Percentiles rank a stretch among this genome's conserved stretches.
These are phyloP conservation scores for Gryllus bimaculatus DNA, from an alignment of 1,140 invertebrate genomes.

Conservation along the genomic window DNA sequence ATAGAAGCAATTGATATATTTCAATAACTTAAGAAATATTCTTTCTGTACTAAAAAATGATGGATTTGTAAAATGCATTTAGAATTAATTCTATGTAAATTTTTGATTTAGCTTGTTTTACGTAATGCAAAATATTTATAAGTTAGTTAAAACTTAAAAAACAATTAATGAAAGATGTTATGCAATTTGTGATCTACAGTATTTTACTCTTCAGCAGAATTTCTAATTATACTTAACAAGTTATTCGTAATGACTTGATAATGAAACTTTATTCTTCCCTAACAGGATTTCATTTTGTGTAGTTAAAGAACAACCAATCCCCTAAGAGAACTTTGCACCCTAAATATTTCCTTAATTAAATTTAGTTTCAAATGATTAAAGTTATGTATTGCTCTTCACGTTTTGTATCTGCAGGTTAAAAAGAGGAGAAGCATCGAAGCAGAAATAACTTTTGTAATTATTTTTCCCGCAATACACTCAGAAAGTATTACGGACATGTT, in stretches of 20 bases:
- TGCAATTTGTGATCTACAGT: too few relatives aligned
- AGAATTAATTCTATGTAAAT: too few relatives aligned
- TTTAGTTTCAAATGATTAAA: neutral
- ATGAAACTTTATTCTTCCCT: neutral
- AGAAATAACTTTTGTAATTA: neutral
- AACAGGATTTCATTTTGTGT: neutral
- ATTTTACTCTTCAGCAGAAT: too few relatives aligned
- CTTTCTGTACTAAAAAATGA: too few relatives aligned
- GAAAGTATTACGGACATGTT: neutral
- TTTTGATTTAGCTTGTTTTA: too few relatives aligned
- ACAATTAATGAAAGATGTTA: too few relatives aligned
- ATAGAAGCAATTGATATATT: too few relatives aligned
- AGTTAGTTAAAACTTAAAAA: too few relatives aligned
- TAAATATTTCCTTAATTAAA: slow-evolving; percentile 6
- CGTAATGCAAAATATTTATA: too few relatives aligned
- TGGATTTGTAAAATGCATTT: too few relatives aligned
- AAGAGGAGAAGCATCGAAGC: neutral
- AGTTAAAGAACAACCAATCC: neutral
- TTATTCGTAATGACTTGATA: neutral
- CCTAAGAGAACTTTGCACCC: neutral
- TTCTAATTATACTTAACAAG: too few relatives aligned
- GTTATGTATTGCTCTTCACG: neutral
- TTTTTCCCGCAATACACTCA: neutral
- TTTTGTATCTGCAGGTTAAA: neutral
- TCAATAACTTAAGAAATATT: too few relatives aligned